Evolutionary conservation across 2,113 vertebrate genomes (phyloP), one percentile per base, ranked within the genome.

Genomic region (Chaetorhynchus papuensis): DNA sequence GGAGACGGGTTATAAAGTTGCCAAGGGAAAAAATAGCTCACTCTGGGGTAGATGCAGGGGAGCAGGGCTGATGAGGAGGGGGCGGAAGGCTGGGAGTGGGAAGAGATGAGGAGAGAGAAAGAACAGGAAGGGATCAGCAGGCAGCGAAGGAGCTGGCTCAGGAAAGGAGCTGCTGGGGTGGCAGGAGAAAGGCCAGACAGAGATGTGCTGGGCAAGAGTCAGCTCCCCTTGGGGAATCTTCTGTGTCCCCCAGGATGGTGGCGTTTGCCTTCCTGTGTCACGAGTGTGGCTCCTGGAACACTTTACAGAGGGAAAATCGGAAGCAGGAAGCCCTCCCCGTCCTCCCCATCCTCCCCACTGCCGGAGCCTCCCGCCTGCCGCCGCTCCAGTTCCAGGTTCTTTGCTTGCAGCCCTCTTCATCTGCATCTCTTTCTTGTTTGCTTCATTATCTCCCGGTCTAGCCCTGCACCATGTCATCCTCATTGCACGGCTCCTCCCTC

Each of bases 1-100:
- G 87, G 93, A 95, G 96, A 87, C 3, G 89, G 90, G 79, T 89
- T 92, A 94, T 93, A 94, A 96, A 97, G 95, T 85, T 96, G 96
- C 87, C 82, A 82, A 90, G 93, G 95, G 80, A 74, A 56, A 74
- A 89, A 94, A 96, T 69, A 95, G 80, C 93, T 95, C 72, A 44
- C 61, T 72, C 52, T 28, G 84, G 95, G 91, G 91, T 93, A 89
- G 87, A 59, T 81, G 69, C 52, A 57, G 52, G 83, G 77, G 85
- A 91, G 86, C 61, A 11, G 70, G 78, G 90, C 68, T 83, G 86
- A 28, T 61, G 66, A 41, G 72, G 76, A 87, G 71, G 65, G 24
- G 61, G 71, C 2, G 91, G n/a, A 26, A 76, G 79, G 68, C 65
- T 59, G 64, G 30, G 33, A 33, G 21, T 21, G 76, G 71, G n/a